Base-by-base conservation (phyloP, 2,797 vertebrate species). In the Acanthurus tractus region DNA sequence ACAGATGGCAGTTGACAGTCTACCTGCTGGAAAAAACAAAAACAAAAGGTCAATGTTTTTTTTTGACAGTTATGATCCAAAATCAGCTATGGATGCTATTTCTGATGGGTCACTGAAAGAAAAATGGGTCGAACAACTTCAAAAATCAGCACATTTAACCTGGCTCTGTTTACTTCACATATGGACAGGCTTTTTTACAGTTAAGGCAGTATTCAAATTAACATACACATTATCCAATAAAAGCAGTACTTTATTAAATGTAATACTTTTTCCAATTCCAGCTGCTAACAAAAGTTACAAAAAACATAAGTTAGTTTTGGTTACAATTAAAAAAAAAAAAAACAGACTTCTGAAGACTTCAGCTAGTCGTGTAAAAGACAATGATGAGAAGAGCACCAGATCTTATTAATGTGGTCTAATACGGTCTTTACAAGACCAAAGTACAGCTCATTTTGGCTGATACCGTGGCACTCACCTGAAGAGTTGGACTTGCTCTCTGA, bases 1-100 rank as follows among this genome's bases (percentile, higher is more conserved):
- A 65, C 98, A 99, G 73, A 96, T 86, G 0, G 96, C 96, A 0
- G 95, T 93, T 64, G 94, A 94, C 18, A 87, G 71, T 53, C 93
- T 85, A 36, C 94, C 96, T 96, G 93, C 49, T 12, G 17, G 45
- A 36, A 59, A 29, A 8, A 29, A n/a, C n/a, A n/a, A 38, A 5
- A 13, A 22, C 20, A 25, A 6, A 18, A 48, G 1, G 25, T 29
- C 25, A 68, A 15, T 8, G 4, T 15, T n/a, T 23, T 25, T 25
- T 2, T 25, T 25, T 25, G 25, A 25, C 25, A 25, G 25, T 2
- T 25, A 25, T 25, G 25, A 25, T 25, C 25, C 25, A 42, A 55
- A 25, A 25, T 25, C 25, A 25, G 25, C 25, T 25, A 25, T 9
- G 3, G 36, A 36, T 0, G 3, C 52, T 3, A 14, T 57, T 54